A percentile compares a stretch with the other conserved stretches of the same genome.
phyloP scores from a whole-genome alignment of 2,888 invertebrate genomes.

The Lasioglossum lativentre region DNA sequence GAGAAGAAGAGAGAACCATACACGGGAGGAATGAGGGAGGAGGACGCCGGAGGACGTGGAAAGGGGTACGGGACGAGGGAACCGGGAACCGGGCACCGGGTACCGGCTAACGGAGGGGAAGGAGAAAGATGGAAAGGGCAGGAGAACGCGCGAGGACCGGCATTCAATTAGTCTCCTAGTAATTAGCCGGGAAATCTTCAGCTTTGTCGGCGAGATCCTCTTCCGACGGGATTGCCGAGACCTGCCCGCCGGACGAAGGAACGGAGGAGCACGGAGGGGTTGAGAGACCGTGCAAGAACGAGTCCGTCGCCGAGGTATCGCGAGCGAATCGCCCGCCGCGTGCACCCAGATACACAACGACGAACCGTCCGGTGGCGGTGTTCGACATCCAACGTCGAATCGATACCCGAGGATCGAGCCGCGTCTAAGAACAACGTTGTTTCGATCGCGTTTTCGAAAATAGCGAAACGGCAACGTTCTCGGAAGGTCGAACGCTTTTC shows the following conservation, averaged over 20 bases:
- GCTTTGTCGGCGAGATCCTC: slow-evolving; percentile 79
- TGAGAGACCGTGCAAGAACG: slow-evolving; percentile 8
- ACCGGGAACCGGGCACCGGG: slow-evolving; percentile 62
- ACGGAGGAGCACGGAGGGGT: slow-evolving; percentile 7
- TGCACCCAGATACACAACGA: not conserved
- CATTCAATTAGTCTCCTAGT: slow-evolving; percentile 85
- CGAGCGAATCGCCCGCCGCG: not conserved
- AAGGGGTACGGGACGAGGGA: slow-evolving; percentile 61
- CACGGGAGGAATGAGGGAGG: not conserved
- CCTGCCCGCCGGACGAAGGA: slow-evolving; percentile 29
- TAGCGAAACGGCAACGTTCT: not conserved
- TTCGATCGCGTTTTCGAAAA: not conserved
- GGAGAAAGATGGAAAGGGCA: slow-evolving; percentile 30
- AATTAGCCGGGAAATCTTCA: slow-evolving; percentile 85
- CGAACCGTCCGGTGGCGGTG: not conserved
- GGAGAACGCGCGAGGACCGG: slow-evolving; percentile 75
- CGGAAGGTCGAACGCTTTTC: not conserved
- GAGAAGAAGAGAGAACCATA: slow-evolving; percentile 27
- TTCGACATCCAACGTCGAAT: not conserved
- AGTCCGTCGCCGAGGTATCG: slow-evolving; percentile 6
- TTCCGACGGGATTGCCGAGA: slow-evolving; percentile 76
- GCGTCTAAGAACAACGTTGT: not conserved
- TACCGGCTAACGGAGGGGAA: slow-evolving; percentile 65
- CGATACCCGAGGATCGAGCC: not conserved
- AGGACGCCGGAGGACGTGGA: slow-evolving; percentile 31